Evolutionary conservation across 2,797 vertebrate genomes (phyloP).

Genomic region (Hyperoplus lanceolatus): DNA sequence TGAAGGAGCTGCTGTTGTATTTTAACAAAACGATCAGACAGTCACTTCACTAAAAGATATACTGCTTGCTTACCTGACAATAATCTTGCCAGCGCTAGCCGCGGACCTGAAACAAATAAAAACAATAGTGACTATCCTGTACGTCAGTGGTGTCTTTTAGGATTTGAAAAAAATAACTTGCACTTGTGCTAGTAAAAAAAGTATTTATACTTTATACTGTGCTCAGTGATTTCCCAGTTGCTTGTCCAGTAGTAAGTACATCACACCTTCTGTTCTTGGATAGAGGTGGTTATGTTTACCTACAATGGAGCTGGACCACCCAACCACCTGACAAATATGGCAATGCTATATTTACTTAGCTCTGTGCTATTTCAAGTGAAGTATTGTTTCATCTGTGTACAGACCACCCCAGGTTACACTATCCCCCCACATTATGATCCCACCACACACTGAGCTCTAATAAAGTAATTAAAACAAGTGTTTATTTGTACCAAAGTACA

Average conservation of each 20-base stretch:
- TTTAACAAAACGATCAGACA: slow-evolving; percentile 11
- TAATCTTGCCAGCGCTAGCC: slow-evolving; percentile 86
- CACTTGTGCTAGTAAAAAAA: no score
- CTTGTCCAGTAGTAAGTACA: slow-evolving; percentile 1
- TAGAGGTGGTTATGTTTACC: slow-evolving; percentile 48
- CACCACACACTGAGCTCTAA: slow-evolving; percentile 1
- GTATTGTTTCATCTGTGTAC: slow-evolving; percentile 46
- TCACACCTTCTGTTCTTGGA: slow-evolving; percentile 45
- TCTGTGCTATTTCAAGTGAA: slow-evolving; percentile 36
- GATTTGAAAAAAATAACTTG: no score
- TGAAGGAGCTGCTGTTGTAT: neutral
- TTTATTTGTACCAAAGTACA: neutral
- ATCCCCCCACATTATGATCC: neutral
- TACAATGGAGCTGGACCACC: slow-evolving; percentile 32
- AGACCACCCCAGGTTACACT: neutral
- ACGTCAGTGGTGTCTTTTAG: no score
- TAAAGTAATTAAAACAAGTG: neutral
- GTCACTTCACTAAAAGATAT: slow-evolving; percentile 43
- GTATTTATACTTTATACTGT: neutral
- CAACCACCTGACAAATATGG: slow-evolving; percentile 44
- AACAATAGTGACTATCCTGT: slow-evolving; percentile 68
- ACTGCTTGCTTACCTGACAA: slow-evolving; percentile 88
- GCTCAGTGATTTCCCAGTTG: slow-evolving; percentile 22
- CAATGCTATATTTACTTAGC: slow-evolving; percentile 41
- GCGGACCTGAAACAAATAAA: slow-evolving; percentile 84